A percentile compares a stretch with the other conserved stretches of the same genome.
These are phyloP conservation scores for Colletes latitarsis DNA, from an alignment of 1,140 invertebrate genomes.

Conservation along the genomic window DNA sequence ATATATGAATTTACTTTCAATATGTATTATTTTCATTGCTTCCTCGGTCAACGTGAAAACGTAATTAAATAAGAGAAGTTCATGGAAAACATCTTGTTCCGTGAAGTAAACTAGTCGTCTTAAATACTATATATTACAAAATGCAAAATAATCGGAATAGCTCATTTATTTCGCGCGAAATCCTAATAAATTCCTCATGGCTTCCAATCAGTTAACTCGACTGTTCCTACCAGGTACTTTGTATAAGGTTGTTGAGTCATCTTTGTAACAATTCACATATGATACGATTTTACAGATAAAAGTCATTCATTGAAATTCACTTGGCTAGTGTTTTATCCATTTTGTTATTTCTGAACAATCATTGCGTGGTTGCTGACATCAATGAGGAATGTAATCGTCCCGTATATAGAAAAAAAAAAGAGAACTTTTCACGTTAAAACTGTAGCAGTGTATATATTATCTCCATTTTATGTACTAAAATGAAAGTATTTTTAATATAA, in stretches of 20 bases:
- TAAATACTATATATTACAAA: constrained; percentile 40
- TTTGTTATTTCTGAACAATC: constrained; percentile 49
- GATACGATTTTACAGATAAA: constrained; percentile 54
- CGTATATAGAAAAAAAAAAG: constrained; percentile 19
- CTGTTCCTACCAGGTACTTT: constrained; percentile 78
- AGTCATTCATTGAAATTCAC: constrained; percentile 54
- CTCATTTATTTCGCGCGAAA: constrained; percentile 40
- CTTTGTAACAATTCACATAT: constrained; percentile 59
- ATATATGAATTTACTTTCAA: constrained; percentile 3
- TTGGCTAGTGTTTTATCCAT: constrained; percentile 56
- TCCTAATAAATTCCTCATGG: constrained; percentile 71
- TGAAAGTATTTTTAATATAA: background rate
- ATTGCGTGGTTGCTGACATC: constrained; percentile 45
- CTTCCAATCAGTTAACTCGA: constrained; percentile 72
- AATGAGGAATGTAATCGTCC: constrained; percentile 59
- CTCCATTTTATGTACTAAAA: background rate
- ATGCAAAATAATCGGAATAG: constrained; percentile 55
- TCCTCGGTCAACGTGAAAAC: constrained; percentile 8
- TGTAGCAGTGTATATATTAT: background rate
- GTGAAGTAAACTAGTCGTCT: constrained; percentile 46
- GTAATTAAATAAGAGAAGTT: constrained; percentile 23
- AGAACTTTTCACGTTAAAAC: background rate
- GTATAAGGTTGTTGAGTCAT: constrained; percentile 72
- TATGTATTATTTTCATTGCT: constrained; percentile 25
- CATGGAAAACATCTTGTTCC: constrained; percentile 39